Percentiles rank a stretch among this genome's conserved stretches.
Evolutionary conservation across 2,797 vertebrate genomes (phyloP).

Genomic region (Leptoclinus maculatus): DNA sequence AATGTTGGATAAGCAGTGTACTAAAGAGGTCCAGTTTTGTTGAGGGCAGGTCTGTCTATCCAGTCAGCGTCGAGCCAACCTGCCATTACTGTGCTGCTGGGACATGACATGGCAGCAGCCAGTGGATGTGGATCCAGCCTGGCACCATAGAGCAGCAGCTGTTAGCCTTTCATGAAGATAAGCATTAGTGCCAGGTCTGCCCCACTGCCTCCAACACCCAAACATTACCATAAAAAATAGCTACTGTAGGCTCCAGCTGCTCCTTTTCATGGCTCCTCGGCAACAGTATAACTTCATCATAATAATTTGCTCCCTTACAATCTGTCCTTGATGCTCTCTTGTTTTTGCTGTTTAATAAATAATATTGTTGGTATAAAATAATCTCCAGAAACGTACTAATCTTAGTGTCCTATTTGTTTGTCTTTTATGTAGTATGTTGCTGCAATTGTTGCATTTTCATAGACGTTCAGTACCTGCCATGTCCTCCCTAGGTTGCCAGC

Average conservation of each 20-base stretch:
- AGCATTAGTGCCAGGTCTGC: conserved; percentile 30
- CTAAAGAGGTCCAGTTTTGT: conserved; percentile 8
- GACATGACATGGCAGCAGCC: conserved; percentile 14
- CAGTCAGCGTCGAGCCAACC: neutral
- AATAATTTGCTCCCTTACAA: neutral
- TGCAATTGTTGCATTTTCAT: neutral
- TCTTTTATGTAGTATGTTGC: neutral
- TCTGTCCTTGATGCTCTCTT: neutral
- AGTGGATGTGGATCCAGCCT: conserved; percentile 11
- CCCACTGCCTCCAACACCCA: conserved; percentile 4
- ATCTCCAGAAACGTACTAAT: neutral
- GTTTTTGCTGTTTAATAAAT: neutral
- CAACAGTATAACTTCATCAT: neutral
- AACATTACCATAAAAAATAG: conserved; percentile 16
- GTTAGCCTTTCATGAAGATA: conserved; percentile 47
- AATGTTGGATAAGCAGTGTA: neutral
- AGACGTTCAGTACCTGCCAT: conserved; percentile 15
- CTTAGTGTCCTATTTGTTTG: neutral
- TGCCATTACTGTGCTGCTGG: conserved; percentile 31
- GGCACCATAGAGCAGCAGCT: conserved; percentile 46
- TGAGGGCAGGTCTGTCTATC: neutral
- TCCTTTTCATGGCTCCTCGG: neutral
- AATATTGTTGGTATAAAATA: neutral
- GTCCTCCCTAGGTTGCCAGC: neutral
- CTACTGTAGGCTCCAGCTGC: conserved; percentile 10